Base-by-base conservation (phyloP, 1,140 invertebrate species). In the Homarus americanus region DNA sequence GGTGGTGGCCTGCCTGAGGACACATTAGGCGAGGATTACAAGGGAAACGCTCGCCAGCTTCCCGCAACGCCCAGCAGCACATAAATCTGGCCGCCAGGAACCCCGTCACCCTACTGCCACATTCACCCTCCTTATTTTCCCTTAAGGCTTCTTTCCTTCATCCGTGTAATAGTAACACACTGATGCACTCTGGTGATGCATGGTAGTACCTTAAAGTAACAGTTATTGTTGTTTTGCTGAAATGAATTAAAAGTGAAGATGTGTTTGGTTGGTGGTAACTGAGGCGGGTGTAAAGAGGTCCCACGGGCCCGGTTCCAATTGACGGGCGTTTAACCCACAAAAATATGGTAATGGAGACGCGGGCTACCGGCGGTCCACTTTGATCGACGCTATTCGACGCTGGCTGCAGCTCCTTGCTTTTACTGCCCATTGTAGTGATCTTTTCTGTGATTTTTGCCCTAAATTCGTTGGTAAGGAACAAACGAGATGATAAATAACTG, bases 301-400 rank as follows among this genome's bases (percentile, higher is more conserved):
- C 82, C 82, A 69, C 32, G 82, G 82, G 82, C 63, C 63, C 63
- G 63, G 17, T 72, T 84, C 82, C 82, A 84, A 84, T 84, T 84
- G 82, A 84, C 63, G 82, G 82, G 58, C 82, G 82, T 84, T 84
- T 84, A 84, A 84, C 82, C 82, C 82, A 84, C 82, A 72, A 72
- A 84, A 84, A 84, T 84, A 84, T 84, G 82, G 82, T 72, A 84
- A 84, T 84, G 36, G 82, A 73, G 63, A 72, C 34, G 10, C 34
- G 40, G 78, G 78, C 36, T 80, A 80, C 38, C 78, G 44, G 78
- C 78, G 78, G 78, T 32, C 40, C 78, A 41, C 40, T 80, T 80
- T 80, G 78, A 80, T 80, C 41, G 78, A 28, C 15, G 78, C 78
- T 24, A 40, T n/a, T 34, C 38, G 28, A 5, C 20, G n/a, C 32